Base-by-base conservation (phyloP, 2,888 invertebrate genomes). In the Horisme vitalbata region DNA sequence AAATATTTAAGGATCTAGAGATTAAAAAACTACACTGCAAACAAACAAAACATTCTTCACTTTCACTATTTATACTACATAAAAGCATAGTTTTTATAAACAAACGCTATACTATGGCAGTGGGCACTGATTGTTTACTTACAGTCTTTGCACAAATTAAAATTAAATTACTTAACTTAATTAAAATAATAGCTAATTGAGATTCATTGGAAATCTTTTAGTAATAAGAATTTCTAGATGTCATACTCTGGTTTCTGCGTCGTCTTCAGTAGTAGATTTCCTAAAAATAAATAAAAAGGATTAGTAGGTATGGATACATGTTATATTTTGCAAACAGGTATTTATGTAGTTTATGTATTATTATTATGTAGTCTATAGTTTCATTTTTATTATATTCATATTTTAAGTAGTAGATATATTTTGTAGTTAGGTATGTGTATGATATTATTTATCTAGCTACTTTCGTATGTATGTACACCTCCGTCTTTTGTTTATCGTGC, bases 191-290 rank as follows among this genome's bases (percentile, higher is more conserved):
- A 77, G 63, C 81, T 85, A 83, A 79, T 73, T 89, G 88, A 89
- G 88, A 88, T 83, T 86, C 87, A 86, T 83, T 87, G 87, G 88
- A 87, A 85, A 87, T 77, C 84, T 86, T 87, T 83, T 85, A 84
- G 80, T 82, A 12, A 84, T 80, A 83, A 23, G 15, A 24, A 27
- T 75, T 68, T 60, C 33, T 62, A 53, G 55, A 67, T 57, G 61
- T 77, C 71, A 90, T 43, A 90, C 90, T 79, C 89, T 81, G 36
- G 90, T 90, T 61, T 90, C 90, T 2, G 89, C 88, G 53, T 90
- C 90, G 61, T 90, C 89, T 78, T 90, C 90, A 84, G 87, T 90
- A 86, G 88, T 88, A 87, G 90, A 90, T 85, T 90, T 90, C 89
- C 90, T 90, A 38, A 27, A 61, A 39, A n/a, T 32, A 20, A 26